phyloP scores from a whole-genome alignment of 1,140 invertebrate species.

The Drosophila trapezifrons region DNA sequence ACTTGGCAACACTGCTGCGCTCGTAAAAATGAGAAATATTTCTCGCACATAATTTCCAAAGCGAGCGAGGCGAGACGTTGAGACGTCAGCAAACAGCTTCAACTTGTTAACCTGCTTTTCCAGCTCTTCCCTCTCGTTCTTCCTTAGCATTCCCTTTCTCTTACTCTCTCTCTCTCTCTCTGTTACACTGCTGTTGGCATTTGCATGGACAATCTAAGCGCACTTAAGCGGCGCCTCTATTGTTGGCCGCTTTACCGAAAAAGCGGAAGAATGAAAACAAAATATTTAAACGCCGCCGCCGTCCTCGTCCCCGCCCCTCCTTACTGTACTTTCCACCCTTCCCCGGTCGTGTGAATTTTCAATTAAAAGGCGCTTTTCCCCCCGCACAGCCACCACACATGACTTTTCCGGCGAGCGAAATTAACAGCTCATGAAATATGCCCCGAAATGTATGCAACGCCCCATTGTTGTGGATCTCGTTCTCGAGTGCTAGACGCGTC shows the following conservation, averaged over 20 bases:
- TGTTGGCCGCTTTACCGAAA: constrained; percentile 47
- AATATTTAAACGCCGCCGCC: constrained; percentile 74
- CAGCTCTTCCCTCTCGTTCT: constrained; percentile 15
- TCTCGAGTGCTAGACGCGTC: constrained; percentile 41
- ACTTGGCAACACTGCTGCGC: background rate
- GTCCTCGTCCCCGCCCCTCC: constrained; percentile 30
- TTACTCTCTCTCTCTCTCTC: background rate
- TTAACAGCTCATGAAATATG: constrained; percentile 75
- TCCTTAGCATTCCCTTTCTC: background rate
- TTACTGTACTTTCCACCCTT: background rate
- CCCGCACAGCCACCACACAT: constrained; percentile 13
- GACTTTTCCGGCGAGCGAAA: constrained; percentile 48
- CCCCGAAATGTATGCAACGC: constrained; percentile 68
- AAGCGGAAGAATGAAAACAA: constrained; percentile 65
- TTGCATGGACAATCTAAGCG: constrained; percentile 74
- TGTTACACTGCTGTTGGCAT: constrained; percentile 36
- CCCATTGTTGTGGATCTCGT: constrained; percentile 40
- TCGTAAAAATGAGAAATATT: constrained; percentile 51
- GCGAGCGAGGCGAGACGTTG: constrained; percentile 21
- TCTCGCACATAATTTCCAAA: constrained; percentile 57
- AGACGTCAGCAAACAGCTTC: constrained; percentile 63
- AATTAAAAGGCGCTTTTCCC: constrained; percentile 72
- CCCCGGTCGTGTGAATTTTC: constrained; percentile 68
- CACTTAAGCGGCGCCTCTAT: constrained; percentile 51
- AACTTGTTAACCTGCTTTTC: constrained; percentile 79